Evolutionary conservation across 2,888 invertebrate genomes (phyloP), one percentile per base, ranked within the genome.

Genomic region (Orchesella flavescens): DNA sequence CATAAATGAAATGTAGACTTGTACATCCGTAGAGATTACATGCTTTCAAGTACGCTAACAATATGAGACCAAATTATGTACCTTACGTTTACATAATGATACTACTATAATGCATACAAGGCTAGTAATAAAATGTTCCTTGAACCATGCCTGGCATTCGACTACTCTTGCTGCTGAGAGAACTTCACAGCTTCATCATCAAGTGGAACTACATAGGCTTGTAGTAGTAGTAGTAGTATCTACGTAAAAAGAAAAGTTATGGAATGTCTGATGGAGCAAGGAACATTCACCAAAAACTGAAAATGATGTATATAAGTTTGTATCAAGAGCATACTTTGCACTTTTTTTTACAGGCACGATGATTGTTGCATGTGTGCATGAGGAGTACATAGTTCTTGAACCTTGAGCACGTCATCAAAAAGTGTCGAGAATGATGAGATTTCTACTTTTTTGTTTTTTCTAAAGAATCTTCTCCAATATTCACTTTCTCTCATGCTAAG

Each of bases 61-160:
- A 34, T 34, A 34, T 34, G 34, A 34, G 34, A 34, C 34, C n/a
- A n/a, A n/a, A n/a, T n/a, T n/a, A n/a, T 34, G 34, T 34, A 34
- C 3, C 34, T 34, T 7, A 34, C 2, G 34, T 34, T 34, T 34
- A 34, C 34, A 34, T 4, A 34, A 34, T 34, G n/a, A 34, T 34
- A 7, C 34, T 34, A 34, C 3, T 34, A 34, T 34, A 34, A 34
- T 34, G 34, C 17, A 3, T 65, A 65, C 21, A 63, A 69, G 53
- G 24, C 43, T 12, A 44, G 78, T 71, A 77, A 77, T 69, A 78
- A 78, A 78, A 78, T 71, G 77, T 77, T 69, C 59, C 46, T 73
- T 59, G 66, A 80, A 80, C 80, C 73, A 73, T 74, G 80, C 66
- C 53, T 13, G 66, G 79, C 80, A 73, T 80, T 66, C 73, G 57